Evolutionary conservation across 2,113 vertebrate species (phyloP).

Genomic region (Pterocles gutturalis): DNA sequence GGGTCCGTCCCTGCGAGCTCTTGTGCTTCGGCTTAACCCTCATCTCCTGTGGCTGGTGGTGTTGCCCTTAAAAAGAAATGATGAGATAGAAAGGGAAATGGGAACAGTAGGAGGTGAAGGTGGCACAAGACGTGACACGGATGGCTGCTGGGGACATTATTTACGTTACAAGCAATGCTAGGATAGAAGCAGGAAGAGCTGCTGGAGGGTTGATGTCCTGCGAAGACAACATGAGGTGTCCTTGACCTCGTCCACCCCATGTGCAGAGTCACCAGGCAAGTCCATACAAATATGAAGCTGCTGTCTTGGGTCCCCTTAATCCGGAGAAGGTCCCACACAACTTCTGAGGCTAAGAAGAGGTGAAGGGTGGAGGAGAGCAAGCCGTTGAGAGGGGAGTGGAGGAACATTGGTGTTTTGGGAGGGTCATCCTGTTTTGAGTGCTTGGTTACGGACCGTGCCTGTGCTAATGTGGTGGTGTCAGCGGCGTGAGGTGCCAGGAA

Average conservation of each 20-base stretch:
- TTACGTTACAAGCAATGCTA: accelerated
- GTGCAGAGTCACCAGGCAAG: background rate
- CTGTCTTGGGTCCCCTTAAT: background rate
- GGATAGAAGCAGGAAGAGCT: background rate
- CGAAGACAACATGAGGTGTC: background rate
- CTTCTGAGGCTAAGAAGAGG: background rate
- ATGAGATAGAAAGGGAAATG: background rate
- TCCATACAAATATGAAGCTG: background rate
- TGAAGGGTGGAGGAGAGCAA: background rate
- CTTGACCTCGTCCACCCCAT: background rate
- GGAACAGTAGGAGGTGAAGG: background rate
- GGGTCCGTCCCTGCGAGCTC: background rate
- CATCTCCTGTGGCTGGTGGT: background rate
- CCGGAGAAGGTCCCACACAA: background rate
- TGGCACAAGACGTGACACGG: background rate
- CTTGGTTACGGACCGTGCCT: background rate
- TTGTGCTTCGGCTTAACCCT: background rate
- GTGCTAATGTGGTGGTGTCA: background rate
- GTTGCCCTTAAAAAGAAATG: background rate
- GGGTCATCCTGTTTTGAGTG: background rate
- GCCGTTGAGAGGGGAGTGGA: background rate
- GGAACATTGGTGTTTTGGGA: background rate
- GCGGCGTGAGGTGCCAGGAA: background rate
- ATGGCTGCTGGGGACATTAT: background rate
- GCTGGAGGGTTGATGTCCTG: background rate